A percentile compares a stretch with the other conserved stretches of the same genome.
These are phyloP conservation scores for Cistogaster globosa DNA, from an alignment of 2,888 invertebrate species.

Conservation along the genomic window DNA sequence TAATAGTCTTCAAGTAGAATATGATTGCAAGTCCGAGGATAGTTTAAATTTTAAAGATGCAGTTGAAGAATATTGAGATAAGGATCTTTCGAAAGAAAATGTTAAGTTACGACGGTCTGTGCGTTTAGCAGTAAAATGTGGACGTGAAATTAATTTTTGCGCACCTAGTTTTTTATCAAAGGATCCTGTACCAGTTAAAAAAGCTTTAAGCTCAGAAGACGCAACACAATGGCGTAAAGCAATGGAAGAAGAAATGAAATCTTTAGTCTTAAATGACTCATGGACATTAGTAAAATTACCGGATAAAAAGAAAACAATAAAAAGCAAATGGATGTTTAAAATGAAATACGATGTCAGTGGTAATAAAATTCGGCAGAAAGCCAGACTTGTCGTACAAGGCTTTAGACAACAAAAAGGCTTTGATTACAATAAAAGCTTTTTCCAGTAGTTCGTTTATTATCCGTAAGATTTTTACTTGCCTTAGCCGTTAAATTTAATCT, in stretches of 20 bases:
- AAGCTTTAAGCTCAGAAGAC: slow-evolving; percentile 27
- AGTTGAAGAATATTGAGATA: background rate
- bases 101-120: slow-evolving; percentile 27
- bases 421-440: slow-evolving; percentile 3
- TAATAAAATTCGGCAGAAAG: background rate
- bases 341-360: slow-evolving; percentile 42
- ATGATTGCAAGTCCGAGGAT: slow-evolving; percentile 8
- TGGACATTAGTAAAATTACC: slow-evolving; percentile 17
- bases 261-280: slow-evolving; percentile 11
- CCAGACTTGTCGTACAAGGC: slow-evolving; percentile 42
- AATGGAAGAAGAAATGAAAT: slow-evolving; percentile 38
- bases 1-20: background rate
- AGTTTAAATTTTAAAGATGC: slow-evolving; percentile 22
- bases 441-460: too few relatives aligned
- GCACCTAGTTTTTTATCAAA: slow-evolving; percentile 31
- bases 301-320: slow-evolving; percentile 29
- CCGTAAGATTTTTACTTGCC: slow-evolving; percentile 26
- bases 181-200: slow-evolving; percentile 36
- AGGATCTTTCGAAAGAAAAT: background rate
- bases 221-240: slow-evolving; percentile 12
- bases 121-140: slow-evolving; percentile 22
- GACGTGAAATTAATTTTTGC: slow-evolving; percentile 26
- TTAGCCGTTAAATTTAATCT: slow-evolving; percentile 1
- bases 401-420: slow-evolving; percentile 49
- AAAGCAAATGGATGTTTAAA: slow-evolving; percentile 43